Conservation (phyloP, 2,113 vertebrate genomes). For the Tichodroma muraria region DNA sequence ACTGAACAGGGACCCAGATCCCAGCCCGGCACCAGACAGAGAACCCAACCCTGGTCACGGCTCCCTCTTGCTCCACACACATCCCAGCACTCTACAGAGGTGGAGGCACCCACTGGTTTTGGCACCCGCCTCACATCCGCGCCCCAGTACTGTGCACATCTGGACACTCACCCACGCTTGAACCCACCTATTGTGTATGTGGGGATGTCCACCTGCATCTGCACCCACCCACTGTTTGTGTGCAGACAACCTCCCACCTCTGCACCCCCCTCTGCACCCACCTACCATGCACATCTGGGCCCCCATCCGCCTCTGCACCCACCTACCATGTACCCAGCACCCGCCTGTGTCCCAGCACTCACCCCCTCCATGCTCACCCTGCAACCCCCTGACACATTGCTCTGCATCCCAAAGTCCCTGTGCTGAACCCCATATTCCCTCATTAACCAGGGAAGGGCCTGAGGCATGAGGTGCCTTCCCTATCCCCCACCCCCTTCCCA, state of each 20-base stretch:
- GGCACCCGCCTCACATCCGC: not conserved
- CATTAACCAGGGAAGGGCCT: not conserved
- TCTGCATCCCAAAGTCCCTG: not conserved
- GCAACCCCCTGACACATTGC: not conserved
- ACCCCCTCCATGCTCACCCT: not conserved
- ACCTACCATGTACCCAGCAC: too few relatives aligned
- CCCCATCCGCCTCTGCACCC: not conserved
- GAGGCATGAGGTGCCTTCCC: not conserved
- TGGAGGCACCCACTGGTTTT: not conserved
- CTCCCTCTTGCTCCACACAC: rapidly evolving
- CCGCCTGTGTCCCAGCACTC: too few relatives aligned
- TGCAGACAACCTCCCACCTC: not conserved
- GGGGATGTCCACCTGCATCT: not conserved
- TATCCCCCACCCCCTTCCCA: not conserved
- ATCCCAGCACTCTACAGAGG: not conserved
- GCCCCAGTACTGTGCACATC: rapidly evolving
- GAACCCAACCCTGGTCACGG: rapidly evolving
- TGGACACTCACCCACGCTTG: rapidly evolving
- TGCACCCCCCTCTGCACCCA: not conserved
- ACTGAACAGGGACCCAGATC: rapidly evolving
- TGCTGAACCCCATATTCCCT: not conserved
- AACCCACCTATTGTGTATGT: rapidly evolving
- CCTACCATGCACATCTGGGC: not conserved
- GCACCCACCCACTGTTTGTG: not conserved
- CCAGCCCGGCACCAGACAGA: not conserved